Conservation (phyloP, 2,888 invertebrate genomes). For the Heteropelma amictum region DNA sequence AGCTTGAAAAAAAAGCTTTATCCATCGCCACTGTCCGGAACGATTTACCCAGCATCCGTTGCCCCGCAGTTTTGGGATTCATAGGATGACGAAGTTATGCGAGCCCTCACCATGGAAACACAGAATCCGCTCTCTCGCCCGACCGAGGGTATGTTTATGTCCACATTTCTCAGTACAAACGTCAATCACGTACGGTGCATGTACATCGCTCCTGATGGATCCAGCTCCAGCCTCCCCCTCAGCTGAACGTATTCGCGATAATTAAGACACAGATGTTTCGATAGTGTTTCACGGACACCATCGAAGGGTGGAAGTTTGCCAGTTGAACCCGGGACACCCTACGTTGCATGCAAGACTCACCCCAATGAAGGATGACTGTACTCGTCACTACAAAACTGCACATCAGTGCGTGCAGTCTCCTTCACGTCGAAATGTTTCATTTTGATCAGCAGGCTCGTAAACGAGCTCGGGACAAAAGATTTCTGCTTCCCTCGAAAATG, state of each 20-base stretch:
- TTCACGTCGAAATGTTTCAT: too few relatives aligned
- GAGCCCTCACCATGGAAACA: constrained; percentile 3
- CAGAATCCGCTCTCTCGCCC: neutral
- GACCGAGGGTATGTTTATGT: neutral
- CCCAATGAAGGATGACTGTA: constrained; percentile 28
- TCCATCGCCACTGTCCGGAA: constrained; percentile 11
- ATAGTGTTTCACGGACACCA: constrained; percentile 53
- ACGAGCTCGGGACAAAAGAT: too few relatives aligned
- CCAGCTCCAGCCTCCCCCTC: neutral
- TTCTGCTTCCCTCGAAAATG: too few relatives aligned
- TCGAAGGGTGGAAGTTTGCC: constrained; percentile 5
- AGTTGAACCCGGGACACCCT: constrained; percentile 10
- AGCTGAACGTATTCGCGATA: constrained; percentile 61
- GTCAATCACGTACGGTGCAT: constrained; percentile 59
- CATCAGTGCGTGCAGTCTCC: neutral
- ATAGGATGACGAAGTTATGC: constrained; percentile 27
- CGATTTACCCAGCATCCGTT: constrained; percentile 39
- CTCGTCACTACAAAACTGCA: constrained; percentile 18
- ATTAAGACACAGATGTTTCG: constrained; percentile 73
- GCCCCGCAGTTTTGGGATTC: constrained; percentile 6
- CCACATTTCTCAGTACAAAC: constrained; percentile 46
- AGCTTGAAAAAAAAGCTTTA: constrained; percentile 12
- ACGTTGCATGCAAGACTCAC: constrained; percentile 25
- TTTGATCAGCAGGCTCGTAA: too few relatives aligned
- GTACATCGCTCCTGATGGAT: constrained; percentile 35